Base-by-base conservation (phyloP, 2,113 vertebrate species). In the Dasyornis broadbenti region DNA sequence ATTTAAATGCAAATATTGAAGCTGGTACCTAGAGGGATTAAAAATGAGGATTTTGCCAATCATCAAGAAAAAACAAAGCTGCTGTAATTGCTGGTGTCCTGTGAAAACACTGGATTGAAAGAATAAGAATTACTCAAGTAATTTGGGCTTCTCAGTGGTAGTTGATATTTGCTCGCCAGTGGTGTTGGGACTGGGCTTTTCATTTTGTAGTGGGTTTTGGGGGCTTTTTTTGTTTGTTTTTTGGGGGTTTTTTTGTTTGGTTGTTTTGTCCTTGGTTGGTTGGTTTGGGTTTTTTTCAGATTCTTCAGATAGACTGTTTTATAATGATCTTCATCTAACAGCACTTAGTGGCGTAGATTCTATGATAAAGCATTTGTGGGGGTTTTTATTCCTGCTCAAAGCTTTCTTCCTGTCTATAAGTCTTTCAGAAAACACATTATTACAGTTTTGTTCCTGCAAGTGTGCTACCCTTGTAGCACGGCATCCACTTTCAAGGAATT, bases 1-100 rank as follows among this genome's bases (percentile, higher is more conserved):
- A 78, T 79, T 52, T 37, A 76, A 92, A 91, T 72, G 52, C 42
- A 89, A 79, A 87, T 91, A 87, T 52, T 61, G 57, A 60, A 63
- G n/a, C 73, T 33, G 22, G 52, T 71, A 39, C 5, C 10, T 71
- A 39, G 56, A 56, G 61, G 53, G 57, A 47, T 83, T 73, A 77
- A 54, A 73, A 84, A 31, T 8, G 18, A 44, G 39, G 73, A 52
- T 79, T 87, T 95, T 92, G n/a, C 40, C 37, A 37, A 28, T 64
- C 44, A 11, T 47, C 49, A 66, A 63, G 66, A 35, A 69, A 90
- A 86, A 15, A 8, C 52, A 82, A 85, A 83, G 68, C 56, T 91
- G 44, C n/a, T 89, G 9, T 81, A 73, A 66, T 66, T 57, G 20
- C 53, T 82, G 24, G 10, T 86, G 47, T 63, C 39, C 49, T 96